phyloP scores from a whole-genome alignment of 2,888 invertebrate species.

The Eristalis intricaria region DNA sequence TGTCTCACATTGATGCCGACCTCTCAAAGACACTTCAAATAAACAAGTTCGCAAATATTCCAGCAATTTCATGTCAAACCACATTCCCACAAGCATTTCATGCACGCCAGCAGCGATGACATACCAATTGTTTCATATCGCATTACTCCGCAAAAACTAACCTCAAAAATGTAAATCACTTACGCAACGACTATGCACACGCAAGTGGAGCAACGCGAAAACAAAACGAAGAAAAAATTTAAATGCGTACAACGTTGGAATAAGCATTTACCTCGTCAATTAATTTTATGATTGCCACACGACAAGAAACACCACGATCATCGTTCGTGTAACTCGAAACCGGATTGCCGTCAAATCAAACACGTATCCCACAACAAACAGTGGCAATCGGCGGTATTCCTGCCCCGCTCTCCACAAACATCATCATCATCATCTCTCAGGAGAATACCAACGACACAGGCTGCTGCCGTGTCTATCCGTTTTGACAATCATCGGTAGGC shows the following conservation, averaged over 20 bases:
- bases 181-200: constrained; percentile 31
- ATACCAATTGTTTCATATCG: constrained; percentile 38
- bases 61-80: neutral
- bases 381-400: constrained; percentile 19
- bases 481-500: constrained; percentile 56
- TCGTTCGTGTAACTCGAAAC: constrained; percentile 54
- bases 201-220: neutral
- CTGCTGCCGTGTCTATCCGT: neutral
- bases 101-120: neutral
- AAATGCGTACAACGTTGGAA: constrained; percentile 36
- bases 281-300: constrained; percentile 67
- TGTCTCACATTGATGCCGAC: neutral
- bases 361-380: constrained; percentile 37
- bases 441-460: constrained; percentile 47
- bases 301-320: constrained; percentile 51
- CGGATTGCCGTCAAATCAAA: constrained; percentile 33
- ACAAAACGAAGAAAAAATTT: neutral
- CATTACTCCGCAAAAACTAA: constrained; percentile 27
- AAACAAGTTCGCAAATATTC: neutral
- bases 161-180: constrained; percentile 49
- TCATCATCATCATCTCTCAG: constrained; percentile 15
- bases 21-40: neutral
- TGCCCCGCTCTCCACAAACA: neutral
- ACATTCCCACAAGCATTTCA: constrained; percentile 13
- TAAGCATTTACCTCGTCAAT: constrained; percentile 56